Evolutionary conservation across 2,113 vertebrate genomes (phyloP).

Genomic region (Tursiops truncatus): DNA sequence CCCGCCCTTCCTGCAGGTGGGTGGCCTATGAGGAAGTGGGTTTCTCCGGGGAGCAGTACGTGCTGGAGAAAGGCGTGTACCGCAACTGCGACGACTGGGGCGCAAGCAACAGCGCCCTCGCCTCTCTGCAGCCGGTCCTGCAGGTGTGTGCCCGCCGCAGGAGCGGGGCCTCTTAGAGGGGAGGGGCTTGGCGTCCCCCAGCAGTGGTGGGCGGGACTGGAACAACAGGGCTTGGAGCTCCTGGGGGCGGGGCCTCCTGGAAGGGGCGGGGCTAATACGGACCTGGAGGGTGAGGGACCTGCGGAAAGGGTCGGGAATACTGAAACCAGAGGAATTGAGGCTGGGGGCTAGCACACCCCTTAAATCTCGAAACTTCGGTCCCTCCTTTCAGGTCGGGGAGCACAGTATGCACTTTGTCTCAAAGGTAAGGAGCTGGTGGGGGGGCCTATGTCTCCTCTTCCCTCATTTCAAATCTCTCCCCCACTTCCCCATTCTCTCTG

Average conservation of each 20-base stretch:
- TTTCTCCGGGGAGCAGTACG: conserved; percentile 93
- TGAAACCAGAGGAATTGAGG: background rate
- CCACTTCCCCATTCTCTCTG: background rate
- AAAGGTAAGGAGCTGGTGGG: conserved; percentile 78
- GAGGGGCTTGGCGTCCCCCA: background rate
- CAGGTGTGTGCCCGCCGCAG: conserved; percentile 80
- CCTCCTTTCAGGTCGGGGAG: conserved; percentile 81
- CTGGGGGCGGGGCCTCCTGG: background rate
- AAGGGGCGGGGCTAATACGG: background rate
- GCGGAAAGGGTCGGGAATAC: rapidly evolving
- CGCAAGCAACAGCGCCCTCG: conserved; percentile 84
- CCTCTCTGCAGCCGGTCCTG: conserved; percentile 92
- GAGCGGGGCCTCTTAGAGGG: background rate
- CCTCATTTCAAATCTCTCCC: background rate
- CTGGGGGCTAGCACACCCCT: background rate
- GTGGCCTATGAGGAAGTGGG: conserved; percentile 94
- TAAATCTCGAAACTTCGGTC: background rate
- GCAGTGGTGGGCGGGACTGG: background rate
- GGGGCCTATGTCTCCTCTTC: background rate
- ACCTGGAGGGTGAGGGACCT: rapidly evolving
- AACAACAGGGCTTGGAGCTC: rapidly evolving
- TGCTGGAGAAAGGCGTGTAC: conserved; percentile 97
- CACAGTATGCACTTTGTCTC: conserved; percentile 83
- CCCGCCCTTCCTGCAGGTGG: conserved; percentile 86
- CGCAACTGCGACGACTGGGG: conserved; percentile 95